These are phyloP conservation scores for Cephus rjabovi DNA, from an alignment of 2,888 invertebrate genomes.

Conservation along the genomic window DNA sequence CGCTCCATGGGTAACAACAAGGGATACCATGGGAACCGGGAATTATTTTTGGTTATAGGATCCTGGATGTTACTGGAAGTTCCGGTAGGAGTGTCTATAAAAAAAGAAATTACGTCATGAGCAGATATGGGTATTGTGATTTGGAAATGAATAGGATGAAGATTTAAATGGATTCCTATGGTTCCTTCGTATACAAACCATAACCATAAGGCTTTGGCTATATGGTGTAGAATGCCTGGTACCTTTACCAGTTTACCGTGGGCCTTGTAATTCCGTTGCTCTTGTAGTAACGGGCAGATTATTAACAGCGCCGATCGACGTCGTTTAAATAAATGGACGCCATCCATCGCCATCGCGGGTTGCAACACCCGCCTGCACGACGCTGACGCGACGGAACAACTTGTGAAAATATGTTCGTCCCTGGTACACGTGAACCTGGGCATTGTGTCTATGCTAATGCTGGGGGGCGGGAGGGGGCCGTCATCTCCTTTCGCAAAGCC, in stretches of 20 bases:
- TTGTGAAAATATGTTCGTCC: constrained; percentile 22
- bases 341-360: constrained; percentile 9
- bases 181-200: neutral
- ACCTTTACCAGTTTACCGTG: neutral
- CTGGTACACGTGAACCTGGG: constrained; percentile 15
- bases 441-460: constrained; percentile 27
- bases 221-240: neutral
- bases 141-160: neutral
- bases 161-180: neutral
- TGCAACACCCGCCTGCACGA: constrained; percentile 12
- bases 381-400: constrained; percentile 13
- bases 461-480: neutral
- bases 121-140: neutral
- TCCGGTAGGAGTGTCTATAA: neutral
- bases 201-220: neutral
- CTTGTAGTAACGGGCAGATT: constrained; percentile 6
- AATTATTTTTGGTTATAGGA: neutral
- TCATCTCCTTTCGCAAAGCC: constrained; percentile 1
- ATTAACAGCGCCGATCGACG: constrained; percentile 15
- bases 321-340: constrained; percentile 14
- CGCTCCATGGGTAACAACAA: neutral
- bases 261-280: constrained; percentile 5
- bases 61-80: neutral
- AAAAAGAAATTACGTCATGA: neutral
- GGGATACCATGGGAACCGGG: neutral